phyloP scores from a whole-genome alignment of 2,113 vertebrate genomes.

The Lampris megalopsis region DNA sequence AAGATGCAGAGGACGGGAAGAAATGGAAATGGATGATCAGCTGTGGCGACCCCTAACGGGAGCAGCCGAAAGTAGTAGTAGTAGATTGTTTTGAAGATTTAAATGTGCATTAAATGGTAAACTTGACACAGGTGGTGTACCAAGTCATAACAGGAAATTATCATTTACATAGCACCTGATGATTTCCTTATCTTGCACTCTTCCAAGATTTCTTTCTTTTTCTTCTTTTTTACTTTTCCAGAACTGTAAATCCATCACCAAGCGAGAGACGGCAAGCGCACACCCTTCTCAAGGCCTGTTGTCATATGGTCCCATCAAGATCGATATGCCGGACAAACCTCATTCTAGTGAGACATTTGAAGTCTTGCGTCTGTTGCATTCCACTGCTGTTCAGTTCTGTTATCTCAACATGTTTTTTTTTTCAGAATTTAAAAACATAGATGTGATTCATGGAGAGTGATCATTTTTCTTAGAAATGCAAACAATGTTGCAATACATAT shows the following conservation, averaged over 20 bases:
- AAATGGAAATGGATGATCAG: no score
- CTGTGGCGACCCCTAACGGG: no score
- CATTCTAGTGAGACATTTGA: conserved; percentile 46
- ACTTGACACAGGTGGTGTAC: neutral
- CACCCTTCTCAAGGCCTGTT: conserved; percentile 64
- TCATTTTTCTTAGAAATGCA: no score
- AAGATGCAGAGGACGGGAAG: no score
- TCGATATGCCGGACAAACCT: conserved; percentile 54
- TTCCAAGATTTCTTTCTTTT: neutral
- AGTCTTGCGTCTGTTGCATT: neutral
- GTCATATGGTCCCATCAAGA: conserved; percentile 79
- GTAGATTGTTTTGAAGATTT: no score
- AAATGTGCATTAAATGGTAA: neutral
- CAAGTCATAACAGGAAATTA: no score
- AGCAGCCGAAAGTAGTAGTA: no score
- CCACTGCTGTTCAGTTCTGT: neutral
- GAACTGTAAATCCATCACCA: conserved; percentile 76
- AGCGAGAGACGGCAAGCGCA: conserved; percentile 64
- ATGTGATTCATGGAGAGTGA: no score
- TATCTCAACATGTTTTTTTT: neutral
- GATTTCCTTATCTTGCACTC: neutral
- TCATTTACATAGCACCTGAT: neutral
- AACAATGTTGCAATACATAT: no score
- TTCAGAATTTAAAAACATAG: no score
- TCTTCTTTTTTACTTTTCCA: conserved; percentile 28